Conservation (phyloP, 2,113 vertebrate species). For the Pseudopodoces humilis region DNA sequence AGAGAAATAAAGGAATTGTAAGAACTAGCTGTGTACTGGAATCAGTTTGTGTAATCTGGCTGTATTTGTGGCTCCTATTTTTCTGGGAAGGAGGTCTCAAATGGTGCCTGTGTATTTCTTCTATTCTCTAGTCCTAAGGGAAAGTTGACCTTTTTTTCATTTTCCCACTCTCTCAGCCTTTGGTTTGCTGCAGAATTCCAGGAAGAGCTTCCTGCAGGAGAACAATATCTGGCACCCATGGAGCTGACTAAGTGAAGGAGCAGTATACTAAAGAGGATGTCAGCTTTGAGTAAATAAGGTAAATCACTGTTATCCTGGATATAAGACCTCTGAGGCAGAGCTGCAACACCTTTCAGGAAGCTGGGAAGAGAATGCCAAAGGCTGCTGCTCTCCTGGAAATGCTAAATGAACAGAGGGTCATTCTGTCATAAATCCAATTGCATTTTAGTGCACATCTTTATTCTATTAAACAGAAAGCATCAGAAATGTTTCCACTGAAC, state of each 20-base stretch:
- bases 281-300: constrained; percentile 62
- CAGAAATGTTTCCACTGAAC: not conserved
- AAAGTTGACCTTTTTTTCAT: constrained; percentile 74
- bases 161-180: constrained; percentile 68
- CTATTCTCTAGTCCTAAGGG: constrained; percentile 64
- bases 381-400: constrained; percentile 24
- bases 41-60: constrained; percentile 34
- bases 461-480: constrained; percentile 1
- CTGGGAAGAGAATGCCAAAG: constrained; percentile 22
- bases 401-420: constrained; percentile 21
- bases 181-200: constrained; percentile 71
- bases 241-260: constrained; percentile 70
- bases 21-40: constrained; percentile 36
- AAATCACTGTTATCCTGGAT: constrained; percentile 64
- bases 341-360: constrained; percentile 72
- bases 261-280: constrained; percentile 66
- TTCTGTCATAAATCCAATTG: not conserved
- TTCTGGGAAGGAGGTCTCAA: constrained; percentile 63
- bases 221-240: constrained; percentile 72
- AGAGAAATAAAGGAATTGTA: not conserved
- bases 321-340: constrained; percentile 68
- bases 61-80: constrained; percentile 52
- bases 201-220: constrained; percentile 75
- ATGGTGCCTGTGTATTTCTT: constrained; percentile 56
- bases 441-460: not conserved